phyloP scores from a whole-genome alignment of 2,113 vertebrate genomes.

The Limnothrissa miodon region DNA sequence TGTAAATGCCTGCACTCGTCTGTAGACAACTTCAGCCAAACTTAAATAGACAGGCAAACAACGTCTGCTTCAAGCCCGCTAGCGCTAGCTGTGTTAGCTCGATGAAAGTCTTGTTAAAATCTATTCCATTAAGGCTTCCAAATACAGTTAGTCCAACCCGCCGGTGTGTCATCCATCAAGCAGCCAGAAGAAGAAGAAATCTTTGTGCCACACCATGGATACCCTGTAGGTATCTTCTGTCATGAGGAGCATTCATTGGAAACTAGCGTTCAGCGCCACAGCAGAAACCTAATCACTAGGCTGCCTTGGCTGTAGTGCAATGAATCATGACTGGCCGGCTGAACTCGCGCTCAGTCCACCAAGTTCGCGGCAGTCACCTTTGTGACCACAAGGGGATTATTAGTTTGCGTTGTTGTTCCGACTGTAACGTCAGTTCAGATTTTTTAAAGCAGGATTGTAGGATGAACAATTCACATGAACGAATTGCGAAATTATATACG shows the following conservation, averaged over 20 bases:
- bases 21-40: constrained; percentile 8
- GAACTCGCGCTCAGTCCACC: not conserved
- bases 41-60: not conserved
- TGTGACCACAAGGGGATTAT: not conserved
- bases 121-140: not conserved
- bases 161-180: not conserved
- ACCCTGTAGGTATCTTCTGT: not conserved
- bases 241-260: not conserved
- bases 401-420: not conserved
- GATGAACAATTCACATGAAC: not conserved
- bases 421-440: not conserved
- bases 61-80: not conserved
- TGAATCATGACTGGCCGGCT: not conserved
- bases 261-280: not conserved
- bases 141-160: not conserved
- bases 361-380: not conserved
- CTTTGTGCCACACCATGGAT: not conserved
- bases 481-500: not conserved
- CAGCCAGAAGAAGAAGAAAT: not conserved
- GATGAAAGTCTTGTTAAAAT: not conserved
- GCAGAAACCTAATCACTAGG: not conserved
- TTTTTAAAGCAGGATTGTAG: not conserved
- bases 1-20: not conserved
- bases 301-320: not conserved
- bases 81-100: not conserved